Percentiles rank a stretch among this genome's conserved stretches.
phyloP scores from a whole-genome alignment of 2,113 vertebrate species.

The Vulpes vulpes region DNA sequence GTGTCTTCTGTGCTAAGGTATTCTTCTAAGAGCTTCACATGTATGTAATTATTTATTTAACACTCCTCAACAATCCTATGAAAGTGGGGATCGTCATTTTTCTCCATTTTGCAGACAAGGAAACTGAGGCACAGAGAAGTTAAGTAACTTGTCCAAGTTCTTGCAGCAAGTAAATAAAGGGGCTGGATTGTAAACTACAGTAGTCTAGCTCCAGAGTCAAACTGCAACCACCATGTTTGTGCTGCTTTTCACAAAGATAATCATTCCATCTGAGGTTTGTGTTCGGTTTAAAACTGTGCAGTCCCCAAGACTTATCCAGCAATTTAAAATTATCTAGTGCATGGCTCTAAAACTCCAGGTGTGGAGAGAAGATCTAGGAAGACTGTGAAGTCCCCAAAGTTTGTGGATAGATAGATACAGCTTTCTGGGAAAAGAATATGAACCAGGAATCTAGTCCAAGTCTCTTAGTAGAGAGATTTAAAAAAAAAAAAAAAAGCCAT shows the following conservation, averaged over 20 bases:
- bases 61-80: not conserved
- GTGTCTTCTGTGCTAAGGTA: not conserved
- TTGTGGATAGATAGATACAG: not conserved
- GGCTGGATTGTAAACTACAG: not conserved
- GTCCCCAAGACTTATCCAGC: not conserved
- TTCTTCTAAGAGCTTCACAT: not conserved
- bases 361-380: not conserved
- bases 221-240: not conserved
- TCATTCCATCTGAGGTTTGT: not conserved
- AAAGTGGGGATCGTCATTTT: not conserved
- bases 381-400: not conserved
- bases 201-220: not conserved
- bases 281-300: slow-evolving; percentile 6
- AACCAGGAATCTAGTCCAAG: slow-evolving; percentile 1
- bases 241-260: not conserved
- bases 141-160: not conserved
- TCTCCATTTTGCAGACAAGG: not conserved
- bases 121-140: not conserved
- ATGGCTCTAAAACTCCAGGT: not conserved
- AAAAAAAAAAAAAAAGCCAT: slow-evolving; percentile 13
- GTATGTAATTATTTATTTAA: not conserved
- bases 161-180: not conserved
- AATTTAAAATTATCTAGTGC: slow-evolving; percentile 15
- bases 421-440: slow-evolving; percentile 21
- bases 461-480: not conserved